Base-by-base conservation (phyloP, 2,797 vertebrate species). In the Loriculus beryllinus region DNA sequence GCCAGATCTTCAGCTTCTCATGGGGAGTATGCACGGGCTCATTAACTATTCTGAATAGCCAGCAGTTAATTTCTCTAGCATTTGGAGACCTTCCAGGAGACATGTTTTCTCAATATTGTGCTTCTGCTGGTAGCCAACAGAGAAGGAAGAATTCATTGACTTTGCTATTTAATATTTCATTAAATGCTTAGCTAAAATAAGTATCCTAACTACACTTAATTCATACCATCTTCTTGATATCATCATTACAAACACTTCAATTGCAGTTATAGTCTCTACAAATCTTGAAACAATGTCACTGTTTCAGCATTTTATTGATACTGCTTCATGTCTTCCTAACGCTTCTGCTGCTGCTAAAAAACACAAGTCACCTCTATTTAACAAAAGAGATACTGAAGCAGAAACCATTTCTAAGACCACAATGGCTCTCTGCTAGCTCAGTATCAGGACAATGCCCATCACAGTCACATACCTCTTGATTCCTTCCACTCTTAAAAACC, bases 191-290 rank as follows among this genome's bases (percentile, higher is more conserved):
- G 80, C 47, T 85, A 70, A 91, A 91, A 35, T 45, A 86, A 71
- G 10, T 56, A 59, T 52, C 35, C 68, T 45, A 85, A 28, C 54
- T 57, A 70, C 23, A 54, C n/a, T 85, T 94, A 90, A 88, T 86
- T 93, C 57, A 77, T 74, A 88, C 14, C 21, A 70, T 90, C 82
- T 76, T 85, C 48, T 70, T 67, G 43, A 86, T 80, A 67, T 54
- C 47, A 85, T 57, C 68, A 90, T 82, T 93, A 90, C 43, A 92
- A 88, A 88, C 51, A 88, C 48, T 79, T 69, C 62, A 94, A 69
- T 85, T 59, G 82, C 80, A 92, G 88, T 40, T 86, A 70, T 47
- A 82, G 56, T 80, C 72, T 65, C 60, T 83, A 76, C 48, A 82
- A 86, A 82, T 70, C 80, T 77, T 70, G 35, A 76, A 90, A 76